Evolutionary conservation across 2,888 invertebrate genomes (phyloP).

Genomic region (Tetrapedia diversipes): DNA sequence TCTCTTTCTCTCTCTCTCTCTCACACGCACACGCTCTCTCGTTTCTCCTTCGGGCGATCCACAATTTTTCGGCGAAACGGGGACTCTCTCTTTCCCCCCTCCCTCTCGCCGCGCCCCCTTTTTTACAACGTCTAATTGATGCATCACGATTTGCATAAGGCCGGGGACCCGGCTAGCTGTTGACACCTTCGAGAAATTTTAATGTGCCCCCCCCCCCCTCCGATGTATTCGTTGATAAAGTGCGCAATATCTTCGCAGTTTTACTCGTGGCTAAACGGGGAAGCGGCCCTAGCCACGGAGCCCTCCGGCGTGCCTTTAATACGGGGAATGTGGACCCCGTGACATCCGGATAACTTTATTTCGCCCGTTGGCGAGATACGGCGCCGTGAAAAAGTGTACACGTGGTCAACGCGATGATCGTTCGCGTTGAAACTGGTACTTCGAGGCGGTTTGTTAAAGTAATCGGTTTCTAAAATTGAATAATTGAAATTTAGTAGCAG

Average conservation of each 20-base stretch:
- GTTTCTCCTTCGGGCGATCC: constrained; percentile 24
- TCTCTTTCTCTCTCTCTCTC: not conserved
- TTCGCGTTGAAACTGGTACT: not conserved
- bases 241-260: constrained; percentile 22
- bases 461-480: too few species aligned
- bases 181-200: constrained; percentile 61
- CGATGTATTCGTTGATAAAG: constrained; percentile 41
- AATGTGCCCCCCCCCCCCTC: constrained; percentile 26
- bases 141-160: constrained; percentile 61
- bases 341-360: not conserved
- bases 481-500: too few species aligned
- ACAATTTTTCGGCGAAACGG: constrained; percentile 48
- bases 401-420: constrained; percentile 4
- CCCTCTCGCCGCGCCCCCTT: not conserved
- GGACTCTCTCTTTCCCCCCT: too few species aligned
- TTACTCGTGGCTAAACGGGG: constrained; percentile 38
- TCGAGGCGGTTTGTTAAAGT: too few species aligned
- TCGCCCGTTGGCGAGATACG: too few species aligned
- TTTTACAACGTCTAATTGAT: constrained; percentile 49
- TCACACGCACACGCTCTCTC: too few species aligned
- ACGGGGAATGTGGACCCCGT: not conserved
- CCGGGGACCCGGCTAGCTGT: constrained; percentile 36
- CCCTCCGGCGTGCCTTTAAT: constrained; percentile 3
- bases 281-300: constrained; percentile 13
- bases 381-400: not conserved